Evolutionary conservation across 2,113 vertebrate genomes (phyloP).

Genomic region (Onychostruthus taczanowskii): DNA sequence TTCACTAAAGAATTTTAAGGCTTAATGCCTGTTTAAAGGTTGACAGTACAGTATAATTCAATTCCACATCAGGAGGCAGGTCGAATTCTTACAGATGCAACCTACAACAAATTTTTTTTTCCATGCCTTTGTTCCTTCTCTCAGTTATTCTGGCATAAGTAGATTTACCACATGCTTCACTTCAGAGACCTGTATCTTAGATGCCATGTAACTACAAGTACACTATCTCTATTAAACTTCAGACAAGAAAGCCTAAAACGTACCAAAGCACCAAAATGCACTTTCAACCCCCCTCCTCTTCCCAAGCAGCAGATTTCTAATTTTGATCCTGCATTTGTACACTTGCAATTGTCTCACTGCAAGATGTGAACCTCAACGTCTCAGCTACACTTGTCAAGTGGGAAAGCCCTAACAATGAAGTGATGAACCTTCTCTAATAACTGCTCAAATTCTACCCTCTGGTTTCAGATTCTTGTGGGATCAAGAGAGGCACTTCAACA

Average conservation of each 20-base stretch:
- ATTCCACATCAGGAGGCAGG: background rate
- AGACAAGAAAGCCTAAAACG: background rate
- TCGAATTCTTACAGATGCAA: background rate
- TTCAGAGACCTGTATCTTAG: background rate
- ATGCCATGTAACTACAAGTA: rapidly evolving
- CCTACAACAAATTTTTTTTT: background rate
- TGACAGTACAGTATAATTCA: background rate
- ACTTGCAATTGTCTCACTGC: background rate
- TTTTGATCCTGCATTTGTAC: background rate
- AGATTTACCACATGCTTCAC: background rate
- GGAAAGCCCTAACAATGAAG: background rate
- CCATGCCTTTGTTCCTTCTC: background rate
- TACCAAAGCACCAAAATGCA: background rate
- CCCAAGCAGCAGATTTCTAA: background rate
- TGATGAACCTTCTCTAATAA: background rate
- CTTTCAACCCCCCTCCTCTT: background rate
- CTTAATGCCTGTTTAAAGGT: background rate
- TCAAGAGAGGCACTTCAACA: background rate
- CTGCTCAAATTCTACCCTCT: background rate
- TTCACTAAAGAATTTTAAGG: background rate
- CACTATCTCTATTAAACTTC: background rate
- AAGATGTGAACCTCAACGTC: rapidly evolving
- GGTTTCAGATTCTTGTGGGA: background rate
- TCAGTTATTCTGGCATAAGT: background rate
- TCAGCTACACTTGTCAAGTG: background rate